phyloP scores from a whole-genome alignment of 2,797 vertebrate genomes.

The Schizopygopsis malacanthus region DNA sequence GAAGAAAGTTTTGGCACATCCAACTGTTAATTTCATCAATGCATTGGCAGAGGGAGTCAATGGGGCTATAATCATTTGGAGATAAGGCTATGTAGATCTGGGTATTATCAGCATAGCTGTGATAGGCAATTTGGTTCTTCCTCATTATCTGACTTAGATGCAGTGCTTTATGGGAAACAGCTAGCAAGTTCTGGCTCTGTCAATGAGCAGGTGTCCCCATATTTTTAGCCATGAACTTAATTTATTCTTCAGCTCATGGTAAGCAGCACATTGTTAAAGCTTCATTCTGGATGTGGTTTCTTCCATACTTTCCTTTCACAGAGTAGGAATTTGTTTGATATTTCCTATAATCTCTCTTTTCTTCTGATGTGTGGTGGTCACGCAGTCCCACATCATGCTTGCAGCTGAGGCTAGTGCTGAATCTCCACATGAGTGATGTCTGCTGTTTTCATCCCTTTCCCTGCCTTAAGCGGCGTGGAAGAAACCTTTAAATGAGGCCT shows the following conservation, averaged over 20 bases:
- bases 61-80: too few relatives aligned
- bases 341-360: not conserved
- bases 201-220: conserved; percentile 20
- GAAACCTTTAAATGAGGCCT: conserved; percentile 31
- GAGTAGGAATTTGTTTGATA: not conserved
- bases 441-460: conserved; percentile 18
- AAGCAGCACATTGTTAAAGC: not conserved
- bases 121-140: too few relatives aligned
- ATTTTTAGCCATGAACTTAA: not conserved
- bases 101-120: too few relatives aligned
- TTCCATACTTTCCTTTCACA: not conserved
- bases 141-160: too few relatives aligned
- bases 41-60: too few relatives aligned
- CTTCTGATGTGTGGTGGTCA: conserved; percentile 1
- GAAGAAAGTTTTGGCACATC: too few relatives aligned
- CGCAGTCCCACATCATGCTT: not conserved
- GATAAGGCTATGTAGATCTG: too few relatives aligned
- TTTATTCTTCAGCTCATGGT: not conserved
- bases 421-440: conserved; percentile 1
- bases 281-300: not conserved
- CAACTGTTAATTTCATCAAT: too few relatives aligned
- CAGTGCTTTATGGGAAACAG: not conserved
- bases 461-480: conserved; percentile 16
- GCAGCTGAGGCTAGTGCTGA: conserved; percentile 4
- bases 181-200: not conserved